Evolutionary conservation across 1,140 invertebrate species (phyloP).

Genomic region (Zaprionus ghesquierei): DNA sequence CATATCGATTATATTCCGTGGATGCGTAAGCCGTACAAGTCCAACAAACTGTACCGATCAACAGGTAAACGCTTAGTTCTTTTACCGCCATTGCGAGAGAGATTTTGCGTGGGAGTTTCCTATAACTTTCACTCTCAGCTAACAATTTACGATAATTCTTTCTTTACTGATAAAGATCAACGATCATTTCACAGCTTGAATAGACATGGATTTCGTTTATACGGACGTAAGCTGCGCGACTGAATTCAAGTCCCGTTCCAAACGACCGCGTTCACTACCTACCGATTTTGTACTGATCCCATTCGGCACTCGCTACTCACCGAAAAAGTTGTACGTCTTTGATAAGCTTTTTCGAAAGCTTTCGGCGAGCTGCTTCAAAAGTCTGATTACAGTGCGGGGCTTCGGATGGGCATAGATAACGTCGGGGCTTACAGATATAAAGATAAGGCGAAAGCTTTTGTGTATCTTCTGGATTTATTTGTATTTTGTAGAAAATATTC

Average conservation of each 20-base stretch:
- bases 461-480: constrained; percentile 38
- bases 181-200: not conserved
- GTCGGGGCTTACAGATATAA: not conserved
- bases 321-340: constrained; percentile 13
- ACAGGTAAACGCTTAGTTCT: constrained; percentile 19
- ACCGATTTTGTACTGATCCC: constrained; percentile 57
- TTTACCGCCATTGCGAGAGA: constrained; percentile 39
- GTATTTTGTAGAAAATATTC: constrained; percentile 61
- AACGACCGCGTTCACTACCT: constrained; percentile 50
- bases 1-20: constrained; percentile 77
- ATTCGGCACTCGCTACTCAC: constrained; percentile 40
- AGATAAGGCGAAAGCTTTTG: not conserved
- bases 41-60: constrained; percentile 19
- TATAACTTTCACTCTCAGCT: constrained; percentile 1
- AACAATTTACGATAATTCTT: not conserved
- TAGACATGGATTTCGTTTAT: not conserved
- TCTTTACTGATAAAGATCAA: not conserved
- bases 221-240: not conserved
- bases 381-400: not conserved
- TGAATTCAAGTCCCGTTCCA: constrained; percentile 38
- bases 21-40: constrained; percentile 26
- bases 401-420: not conserved
- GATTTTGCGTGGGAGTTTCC: not conserved
- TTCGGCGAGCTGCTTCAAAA: not conserved
- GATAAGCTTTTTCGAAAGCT: constrained; percentile 57